These are phyloP conservation scores for Chaitophorus viminalis DNA, from an alignment of 2,888 invertebrate species.

Conservation along the genomic window DNA sequence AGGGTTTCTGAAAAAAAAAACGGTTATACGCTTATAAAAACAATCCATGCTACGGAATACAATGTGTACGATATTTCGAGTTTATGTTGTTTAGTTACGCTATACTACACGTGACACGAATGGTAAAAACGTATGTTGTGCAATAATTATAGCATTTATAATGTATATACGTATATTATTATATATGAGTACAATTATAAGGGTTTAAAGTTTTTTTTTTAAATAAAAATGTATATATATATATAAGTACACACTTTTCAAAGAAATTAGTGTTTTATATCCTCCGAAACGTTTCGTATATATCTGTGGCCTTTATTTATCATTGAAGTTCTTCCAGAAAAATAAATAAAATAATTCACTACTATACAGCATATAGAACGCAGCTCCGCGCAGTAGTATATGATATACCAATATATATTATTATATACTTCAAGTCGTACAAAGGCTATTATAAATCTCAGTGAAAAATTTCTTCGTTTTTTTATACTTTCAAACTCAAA, in stretches of 20 bases:
- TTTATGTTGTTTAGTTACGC: slow-evolving; percentile 7
- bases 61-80: not conserved
- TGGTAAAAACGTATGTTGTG: slow-evolving; percentile 20
- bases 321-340: slow-evolving; percentile 24
- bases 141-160: slow-evolving; percentile 27
- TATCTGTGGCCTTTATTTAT: slow-evolving; percentile 20
- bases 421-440: slow-evolving; percentile 4
- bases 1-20: no score
- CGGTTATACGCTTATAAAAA: no score
- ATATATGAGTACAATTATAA: not conserved
- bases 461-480: not conserved
- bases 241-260: slow-evolving; percentile 11
- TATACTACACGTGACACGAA: not conserved
- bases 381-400: no score
- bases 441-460: not conserved
- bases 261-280: slow-evolving; percentile 29
- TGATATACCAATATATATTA: no score
- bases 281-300: not conserved
- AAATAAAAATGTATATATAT: not conserved
- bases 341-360: slow-evolving; percentile 39
- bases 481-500: slow-evolving; percentile 1
- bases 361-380: not conserved
- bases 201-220: no score
- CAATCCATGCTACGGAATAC: no score
- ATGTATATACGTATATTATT: not conserved